Percentiles rank a stretch among this genome's conserved stretches.
Conservation (phyloP, 1,140 invertebrate genomes). For the Drosophila triauraria region DNA sequence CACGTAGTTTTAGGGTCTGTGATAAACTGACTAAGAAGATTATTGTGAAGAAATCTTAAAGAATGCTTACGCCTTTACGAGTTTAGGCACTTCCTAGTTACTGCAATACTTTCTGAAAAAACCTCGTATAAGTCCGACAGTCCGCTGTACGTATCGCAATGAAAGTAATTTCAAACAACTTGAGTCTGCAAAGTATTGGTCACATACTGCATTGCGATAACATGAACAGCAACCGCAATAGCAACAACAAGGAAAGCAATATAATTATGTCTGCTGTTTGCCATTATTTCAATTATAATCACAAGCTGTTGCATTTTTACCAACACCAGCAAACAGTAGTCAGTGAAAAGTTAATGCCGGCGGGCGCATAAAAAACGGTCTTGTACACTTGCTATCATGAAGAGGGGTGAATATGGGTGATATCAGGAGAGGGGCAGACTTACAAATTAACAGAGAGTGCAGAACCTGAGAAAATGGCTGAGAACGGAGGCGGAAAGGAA, state of each 20-base stretch:
- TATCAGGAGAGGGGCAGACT: not conserved
- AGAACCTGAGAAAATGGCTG: slow-evolving; percentile 12
- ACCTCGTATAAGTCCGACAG: not conserved
- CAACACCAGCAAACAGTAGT: slow-evolving; percentile 47
- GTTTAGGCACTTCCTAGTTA: too few relatives aligned
- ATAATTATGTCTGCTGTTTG: slow-evolving; percentile 71
- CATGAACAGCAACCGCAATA: slow-evolving; percentile 18
- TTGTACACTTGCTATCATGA: slow-evolving; percentile 41
- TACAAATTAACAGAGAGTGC: slow-evolving; percentile 58
- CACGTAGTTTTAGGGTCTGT: too few relatives aligned
- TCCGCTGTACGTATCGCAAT: not conserved
- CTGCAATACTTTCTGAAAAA: not conserved
- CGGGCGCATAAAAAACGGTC: slow-evolving; percentile 51
- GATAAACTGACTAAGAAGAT: too few relatives aligned
- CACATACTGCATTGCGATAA: slow-evolving; percentile 41
- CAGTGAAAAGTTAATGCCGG: slow-evolving; percentile 51
- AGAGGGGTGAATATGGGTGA: not conserved
- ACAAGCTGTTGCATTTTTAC: slow-evolving; percentile 67
- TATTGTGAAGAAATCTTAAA: too few relatives aligned
- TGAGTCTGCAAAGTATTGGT: slow-evolving; percentile 7
- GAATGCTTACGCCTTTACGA: too few relatives aligned
- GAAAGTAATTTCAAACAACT: not conserved
- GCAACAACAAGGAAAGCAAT: slow-evolving; percentile 40
- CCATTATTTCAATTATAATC: slow-evolving; percentile 76
- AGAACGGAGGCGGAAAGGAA: not conserved